Evolutionary conservation across 2,888 invertebrate species (phyloP).

Genomic region (Philopedon plagiatum): DNA sequence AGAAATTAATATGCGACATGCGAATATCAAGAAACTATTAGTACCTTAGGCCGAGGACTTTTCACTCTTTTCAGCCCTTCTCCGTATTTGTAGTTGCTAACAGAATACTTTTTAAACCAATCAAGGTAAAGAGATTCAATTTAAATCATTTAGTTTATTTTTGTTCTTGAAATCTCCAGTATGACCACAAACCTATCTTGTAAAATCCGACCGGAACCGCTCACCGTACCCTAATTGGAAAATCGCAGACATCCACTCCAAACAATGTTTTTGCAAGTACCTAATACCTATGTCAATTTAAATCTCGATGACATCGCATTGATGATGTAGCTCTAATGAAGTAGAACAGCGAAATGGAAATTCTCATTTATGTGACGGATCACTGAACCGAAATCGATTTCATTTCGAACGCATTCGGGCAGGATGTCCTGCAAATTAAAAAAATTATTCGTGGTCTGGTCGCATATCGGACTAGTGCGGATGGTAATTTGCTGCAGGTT

Average conservation of each 20-base stretch:
- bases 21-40: too few relatives aligned
- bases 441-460: not conserved
- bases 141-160: too few relatives aligned
- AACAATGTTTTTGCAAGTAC: not conserved
- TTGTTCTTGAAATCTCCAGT: too few relatives aligned
- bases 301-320: not conserved
- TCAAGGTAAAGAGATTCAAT: too few relatives aligned
- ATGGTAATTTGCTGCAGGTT: slow-evolving; percentile 1
- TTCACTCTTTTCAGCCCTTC: too few relatives aligned
- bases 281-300: not conserved
- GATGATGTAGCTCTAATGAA: not conserved
- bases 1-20: too few relatives aligned
- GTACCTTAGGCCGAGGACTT: too few relatives aligned
- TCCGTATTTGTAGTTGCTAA: too few relatives aligned
- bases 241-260: not conserved
- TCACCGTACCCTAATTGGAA: not conserved
- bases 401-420: not conserved
- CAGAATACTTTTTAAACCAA: too few relatives aligned
- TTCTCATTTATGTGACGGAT: not conserved
- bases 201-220: too few relatives aligned
- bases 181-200: too few relatives aligned
- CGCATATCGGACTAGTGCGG: not conserved
- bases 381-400: not conserved
- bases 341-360: not conserved
- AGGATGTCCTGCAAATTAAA: not conserved